These are phyloP conservation scores for Megaptera novaeangliae DNA, from an alignment of 2,113 vertebrate genomes.

Conservation along the genomic window DNA sequence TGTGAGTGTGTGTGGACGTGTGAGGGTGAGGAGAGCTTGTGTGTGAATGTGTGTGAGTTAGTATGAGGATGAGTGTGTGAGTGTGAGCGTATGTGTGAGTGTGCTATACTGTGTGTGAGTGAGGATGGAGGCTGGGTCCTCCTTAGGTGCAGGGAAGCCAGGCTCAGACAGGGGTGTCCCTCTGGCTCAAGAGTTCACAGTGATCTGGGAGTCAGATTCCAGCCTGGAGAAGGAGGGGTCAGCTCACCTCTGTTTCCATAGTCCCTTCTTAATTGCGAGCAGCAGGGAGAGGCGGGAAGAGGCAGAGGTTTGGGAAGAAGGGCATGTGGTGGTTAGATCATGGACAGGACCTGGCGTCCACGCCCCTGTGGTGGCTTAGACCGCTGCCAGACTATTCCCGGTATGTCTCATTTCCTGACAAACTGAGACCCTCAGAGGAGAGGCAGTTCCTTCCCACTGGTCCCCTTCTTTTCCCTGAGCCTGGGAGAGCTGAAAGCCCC, in stretches of 20 bases:
- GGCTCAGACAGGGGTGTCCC: not conserved
- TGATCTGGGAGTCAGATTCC: not conserved
- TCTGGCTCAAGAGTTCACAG: not conserved
- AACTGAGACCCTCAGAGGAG: not conserved
- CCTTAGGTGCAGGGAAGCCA: not conserved
- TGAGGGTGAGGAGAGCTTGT: not conserved
- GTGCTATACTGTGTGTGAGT: not conserved
- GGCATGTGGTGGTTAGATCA: not conserved
- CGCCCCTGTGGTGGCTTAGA: not conserved
- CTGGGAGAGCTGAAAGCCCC: not conserved
- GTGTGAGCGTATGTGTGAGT: not conserved
- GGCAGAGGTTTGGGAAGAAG: not conserved
- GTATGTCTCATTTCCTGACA: not conserved
- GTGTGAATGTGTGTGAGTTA: not conserved
- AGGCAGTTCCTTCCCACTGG: not conserved
- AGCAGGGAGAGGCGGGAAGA: not conserved
- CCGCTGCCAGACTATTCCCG: not conserved
- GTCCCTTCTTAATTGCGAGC: not conserved
- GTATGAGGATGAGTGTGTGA: not conserved
- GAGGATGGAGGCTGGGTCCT: not conserved
- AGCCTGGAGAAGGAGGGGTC: not conserved
- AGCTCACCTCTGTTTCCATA: not conserved
- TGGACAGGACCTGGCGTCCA: not conserved
- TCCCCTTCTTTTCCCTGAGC: not conserved
- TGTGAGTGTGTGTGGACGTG: not conserved